Base-by-base conservation (phyloP, 2,888 invertebrate species). In the Stegophylla sp. region DNA sequence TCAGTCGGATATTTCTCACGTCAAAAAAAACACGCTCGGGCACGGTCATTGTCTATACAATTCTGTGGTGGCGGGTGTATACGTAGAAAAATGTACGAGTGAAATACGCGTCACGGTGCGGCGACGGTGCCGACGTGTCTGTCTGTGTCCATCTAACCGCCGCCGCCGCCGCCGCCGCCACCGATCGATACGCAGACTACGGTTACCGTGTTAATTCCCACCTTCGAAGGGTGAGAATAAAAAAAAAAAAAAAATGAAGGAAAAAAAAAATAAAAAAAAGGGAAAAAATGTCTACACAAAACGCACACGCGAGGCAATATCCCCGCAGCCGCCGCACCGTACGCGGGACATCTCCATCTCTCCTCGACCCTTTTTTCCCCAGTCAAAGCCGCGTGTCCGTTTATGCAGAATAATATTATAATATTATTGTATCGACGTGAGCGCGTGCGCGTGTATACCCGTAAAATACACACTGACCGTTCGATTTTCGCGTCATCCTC, bases 201-300 rank as follows among this genome's bases (percentile, higher is more conserved):
- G 74, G 74, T 74, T 63, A 75, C 79, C 69, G 79, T 79, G 79
- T 79, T 79, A 79, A 79, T 79, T 79, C 69, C 79, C 79, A 79
- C 79, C 79, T 79, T 59, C 79, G 79, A 79, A 61, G 79, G 79
- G 79, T 71, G 79, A 79, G 71, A 61, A 76, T 61, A 74, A 73
- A 13, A 53, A 45, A 26, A 53, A 34, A 26, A n/a, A n/a, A n/a
- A n/a, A n/a, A n/a, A n/a, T n/a, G n/a, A n/a, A n/a, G n/a, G n/a
- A n/a, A n/a, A n/a, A n/a, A n/a, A n/a, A n/a, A n/a, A n/a, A n/a
- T n/a, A n/a, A n/a, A n/a, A n/a, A n/a, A n/a, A n/a, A n/a, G n/a
- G n/a, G n/a, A n/a, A n/a, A n/a, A 53, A 53, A 69, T 23, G 28
- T 64, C 48, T 64, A 59, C 28, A 63, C 74, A 51, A 48, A 74